Evolutionary conservation across 2,888 invertebrate species (phyloP), one percentile per base, ranked within the genome.

Genomic region (Esperia sulphurella): DNA sequence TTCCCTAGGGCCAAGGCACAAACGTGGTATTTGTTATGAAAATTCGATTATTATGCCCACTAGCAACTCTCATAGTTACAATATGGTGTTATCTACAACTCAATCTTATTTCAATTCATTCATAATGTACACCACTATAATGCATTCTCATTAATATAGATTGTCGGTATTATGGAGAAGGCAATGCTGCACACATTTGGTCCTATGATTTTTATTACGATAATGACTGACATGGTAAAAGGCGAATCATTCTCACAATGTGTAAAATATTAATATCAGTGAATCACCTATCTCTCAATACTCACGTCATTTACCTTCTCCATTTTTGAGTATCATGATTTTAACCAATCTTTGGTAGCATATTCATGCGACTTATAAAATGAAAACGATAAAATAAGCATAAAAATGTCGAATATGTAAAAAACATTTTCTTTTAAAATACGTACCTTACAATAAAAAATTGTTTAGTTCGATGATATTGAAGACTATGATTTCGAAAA

Each of bases 1-100:
- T 71, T 80, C 66, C 75, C 71, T 75, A 80, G 76, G 82, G 79
- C 79, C 74, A 88, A 88, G 88, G 88, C 88, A 88, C 88, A 78
- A 76, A 71, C 76, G 76, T 85, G 83, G 77, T 78, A 73, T 74
- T 71, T 69, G 67, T 63, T 65, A 65, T 63, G 69, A 71, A 68
- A 67, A 63, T 64, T 58, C 59, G 60, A 65, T 68, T 68, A 68
- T 65, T 67, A 71, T 69, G 72, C 77, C 75, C 75, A 64, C 67
- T 73, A 75, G 54, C 65, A 77, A 75, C 59, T 55, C 59, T 37
- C 40, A 43, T 45, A 41, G 29, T 44, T 21, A 21, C 21, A 39
- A 40, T 37, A 48, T 30, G 38, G 48, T 54, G 43, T 49, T 58
- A 60, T 47, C 53, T 60, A 58, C 54, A 51, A 41, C 54, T 52